Conservation (phyloP, 1,140 invertebrate genomes). For the Pogonus chalceus region DNA sequence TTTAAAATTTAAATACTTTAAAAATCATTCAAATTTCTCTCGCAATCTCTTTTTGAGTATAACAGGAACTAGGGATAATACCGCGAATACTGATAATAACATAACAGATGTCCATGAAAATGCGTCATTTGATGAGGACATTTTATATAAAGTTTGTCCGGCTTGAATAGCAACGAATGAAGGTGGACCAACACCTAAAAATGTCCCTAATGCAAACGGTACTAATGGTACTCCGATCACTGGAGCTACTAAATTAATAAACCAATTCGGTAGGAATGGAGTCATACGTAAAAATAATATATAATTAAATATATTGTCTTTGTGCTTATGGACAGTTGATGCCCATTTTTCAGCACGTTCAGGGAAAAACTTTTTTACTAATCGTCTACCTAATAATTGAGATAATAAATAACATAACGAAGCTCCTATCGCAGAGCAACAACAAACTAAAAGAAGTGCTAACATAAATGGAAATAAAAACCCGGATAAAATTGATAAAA, state of each 20-base stretch:
- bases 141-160: constrained; percentile 86
- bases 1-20: background rate
- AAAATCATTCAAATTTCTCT: constrained; percentile 64
- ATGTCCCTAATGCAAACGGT: constrained; percentile 91
- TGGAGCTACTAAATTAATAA: constrained; percentile 96
- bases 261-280: constrained; percentile 98
- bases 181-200: constrained; percentile 91
- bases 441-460: constrained; percentile 85
- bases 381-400: constrained; percentile 71
- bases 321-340: constrained; percentile 71
- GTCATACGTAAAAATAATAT: constrained; percentile 95
- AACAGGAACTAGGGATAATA: constrained; percentile 83
- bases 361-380: constrained; percentile 85
- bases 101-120: constrained; percentile 82
- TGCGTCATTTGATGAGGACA: constrained; percentile 82
- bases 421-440: constrained; percentile 92
- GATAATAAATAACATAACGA: constrained; percentile 92
- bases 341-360: constrained; percentile 80
- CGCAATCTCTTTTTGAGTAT: constrained; percentile 76
- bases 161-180: constrained; percentile 97
- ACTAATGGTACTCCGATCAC: constrained; percentile 88
- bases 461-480: constrained; percentile 92
- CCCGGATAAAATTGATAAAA: constrained; percentile 93
- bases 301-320: constrained; percentile 87
- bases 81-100: constrained; percentile 63